Percentiles rank a stretch among this genome's conserved stretches.
Conservation (phyloP, 2,113 vertebrate species). For the Sander lucioperca region DNA sequence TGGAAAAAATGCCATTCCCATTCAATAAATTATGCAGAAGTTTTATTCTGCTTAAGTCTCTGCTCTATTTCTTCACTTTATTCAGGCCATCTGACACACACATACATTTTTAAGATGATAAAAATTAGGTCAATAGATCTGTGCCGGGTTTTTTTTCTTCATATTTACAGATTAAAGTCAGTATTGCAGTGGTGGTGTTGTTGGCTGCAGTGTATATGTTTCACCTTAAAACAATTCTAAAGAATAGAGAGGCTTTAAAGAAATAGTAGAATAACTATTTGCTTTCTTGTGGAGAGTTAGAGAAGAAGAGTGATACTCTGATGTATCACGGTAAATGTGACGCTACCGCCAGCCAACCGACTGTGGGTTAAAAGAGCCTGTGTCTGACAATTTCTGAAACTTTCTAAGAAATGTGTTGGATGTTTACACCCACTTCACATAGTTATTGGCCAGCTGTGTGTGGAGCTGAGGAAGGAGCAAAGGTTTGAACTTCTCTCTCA, state of each 20-base stretch:
- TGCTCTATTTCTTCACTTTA: constrained; percentile 69
- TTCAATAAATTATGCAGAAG: constrained; percentile 75
- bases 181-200: background rate
- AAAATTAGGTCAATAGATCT: constrained; percentile 41
- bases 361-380: too few species aligned
- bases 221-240: background rate
- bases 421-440: too few species aligned
- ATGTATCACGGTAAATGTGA: background rate
- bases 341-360: background rate
- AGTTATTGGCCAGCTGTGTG: too few species aligned
- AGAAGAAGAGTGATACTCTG: background rate
- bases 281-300: background rate
- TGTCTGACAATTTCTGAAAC: too few species aligned
- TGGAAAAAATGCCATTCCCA: constrained; percentile 56
- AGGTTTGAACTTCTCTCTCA: too few species aligned
- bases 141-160: background rate
- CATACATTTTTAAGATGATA: constrained; percentile 35
- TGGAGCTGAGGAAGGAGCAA: too few species aligned
- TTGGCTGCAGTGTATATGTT: background rate
- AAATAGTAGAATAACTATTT: background rate
- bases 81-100: constrained; percentile 56
- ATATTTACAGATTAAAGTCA: background rate
- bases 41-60: constrained; percentile 69
- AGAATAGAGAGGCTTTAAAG: background rate
- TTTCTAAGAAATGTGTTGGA: too few species aligned